Base-by-base conservation (phyloP, 1,140 invertebrate genomes). In the Drosophila rufa region DNA sequence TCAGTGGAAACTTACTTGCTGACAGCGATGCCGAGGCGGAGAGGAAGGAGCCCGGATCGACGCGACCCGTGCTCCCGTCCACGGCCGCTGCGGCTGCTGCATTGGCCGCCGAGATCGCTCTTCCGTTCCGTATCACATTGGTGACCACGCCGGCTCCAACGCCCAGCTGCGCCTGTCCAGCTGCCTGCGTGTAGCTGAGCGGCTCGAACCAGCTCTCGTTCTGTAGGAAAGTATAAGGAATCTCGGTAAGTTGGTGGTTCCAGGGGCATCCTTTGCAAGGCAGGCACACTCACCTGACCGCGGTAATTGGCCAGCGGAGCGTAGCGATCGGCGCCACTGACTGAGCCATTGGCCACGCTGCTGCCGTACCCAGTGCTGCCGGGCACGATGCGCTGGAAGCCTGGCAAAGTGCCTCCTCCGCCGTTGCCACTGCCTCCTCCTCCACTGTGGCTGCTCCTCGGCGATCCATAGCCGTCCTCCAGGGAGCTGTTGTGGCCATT, bases 21-120 rank as follows among this genome's bases (percentile, higher is more conserved):
- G 93, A 91, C 45, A 94, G 74, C 46, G 94, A 94, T 27, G 93
- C 93, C 38, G 94, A 93, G 14, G 94, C 94, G 42, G 92, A 92
- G 14, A 94, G 86, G 11, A 67, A 81, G 46, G 84, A 59, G 30
- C 68, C 55, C 2, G 81, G 59, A 74, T 89, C 85, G n/a, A 75
- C 70, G 15, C 65, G 53, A n/a, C 40, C 58, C 51, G 53, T 62
- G 22, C 47, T 66, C 25, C 57, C 71, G 55, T 74, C 81, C 5
- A 64, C 76, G 0, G 89, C 78, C 11, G 81, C 74, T 7, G 78
- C 90, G 4, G 79, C 81, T 19, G 82, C 89, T 14, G 67, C 79
- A 47, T 71, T 80, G 22, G 80, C 80, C 22, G 77, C 80, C 19
- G 60, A 60, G 3, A 76, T 82, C 27, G 79, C 57, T 36, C 91